A percentile compares a stretch with the other conserved stretches of the same genome.
Evolutionary conservation across 2,113 vertebrate genomes (phyloP).

Genomic region (Pygoscelis adeliae): DNA sequence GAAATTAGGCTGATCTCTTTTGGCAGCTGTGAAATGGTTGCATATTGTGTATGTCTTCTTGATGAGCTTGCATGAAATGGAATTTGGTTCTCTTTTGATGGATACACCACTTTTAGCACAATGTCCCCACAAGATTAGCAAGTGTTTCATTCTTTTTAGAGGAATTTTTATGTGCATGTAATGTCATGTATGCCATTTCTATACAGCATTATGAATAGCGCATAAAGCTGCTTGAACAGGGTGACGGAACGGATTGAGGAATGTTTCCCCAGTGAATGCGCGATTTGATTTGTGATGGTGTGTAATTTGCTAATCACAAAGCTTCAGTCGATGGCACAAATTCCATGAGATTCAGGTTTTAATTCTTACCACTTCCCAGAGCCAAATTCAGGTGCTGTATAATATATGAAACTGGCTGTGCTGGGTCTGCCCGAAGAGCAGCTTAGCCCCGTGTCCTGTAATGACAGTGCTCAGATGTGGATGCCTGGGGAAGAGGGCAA

Average conservation of each 20-base stretch:
- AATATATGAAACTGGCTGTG: neutral
- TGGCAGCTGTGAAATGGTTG: conserved; percentile 62
- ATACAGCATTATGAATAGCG: neutral
- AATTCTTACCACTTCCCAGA: neutral
- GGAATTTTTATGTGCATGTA: neutral
- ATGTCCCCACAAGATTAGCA: conserved; percentile 16
- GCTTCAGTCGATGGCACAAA: neutral
- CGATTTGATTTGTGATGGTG: neutral
- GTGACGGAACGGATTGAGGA: neutral
- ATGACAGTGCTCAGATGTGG: neutral
- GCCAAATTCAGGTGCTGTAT: neutral
- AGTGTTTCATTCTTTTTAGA: neutral
- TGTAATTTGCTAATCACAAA: neutral
- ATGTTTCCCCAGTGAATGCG: neutral
- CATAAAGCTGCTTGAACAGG: neutral
- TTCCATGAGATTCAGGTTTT: neutral
- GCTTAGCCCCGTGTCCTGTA: neutral
- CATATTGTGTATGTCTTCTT: conserved; percentile 45
- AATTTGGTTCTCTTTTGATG: conserved; percentile 50
- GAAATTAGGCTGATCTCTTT: conserved; percentile 51
- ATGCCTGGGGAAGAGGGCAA: neutral
- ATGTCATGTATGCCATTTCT: neutral
- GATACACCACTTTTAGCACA: conserved; percentile 35
- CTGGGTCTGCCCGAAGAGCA: neutral
- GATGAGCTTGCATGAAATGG: conserved; percentile 44